A percentile compares a stretch with the other conserved stretches of the same genome.
Conservation (phyloP, 1,140 invertebrate genomes). For the Nasonia longicornis region DNA sequence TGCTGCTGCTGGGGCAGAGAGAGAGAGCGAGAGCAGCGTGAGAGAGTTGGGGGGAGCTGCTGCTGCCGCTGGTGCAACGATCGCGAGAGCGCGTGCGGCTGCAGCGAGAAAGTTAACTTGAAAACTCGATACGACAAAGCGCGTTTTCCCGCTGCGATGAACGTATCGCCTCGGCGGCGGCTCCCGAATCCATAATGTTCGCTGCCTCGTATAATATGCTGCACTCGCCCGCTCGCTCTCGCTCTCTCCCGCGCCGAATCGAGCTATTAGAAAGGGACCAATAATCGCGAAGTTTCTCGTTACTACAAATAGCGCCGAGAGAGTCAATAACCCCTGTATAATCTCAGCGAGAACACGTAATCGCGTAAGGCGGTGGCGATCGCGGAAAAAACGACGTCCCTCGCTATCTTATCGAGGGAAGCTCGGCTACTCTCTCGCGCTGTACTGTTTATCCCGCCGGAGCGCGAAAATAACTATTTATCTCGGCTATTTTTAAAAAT, state of each 20-base stretch:
- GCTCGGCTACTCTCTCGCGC: not conserved
- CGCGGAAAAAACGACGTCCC: too few species aligned
- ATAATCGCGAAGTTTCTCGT: not conserved
- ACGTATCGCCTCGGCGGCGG: constrained; percentile 14
- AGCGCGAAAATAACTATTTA: not conserved
- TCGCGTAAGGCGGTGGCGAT: too few species aligned
- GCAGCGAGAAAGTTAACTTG: constrained; percentile 25
- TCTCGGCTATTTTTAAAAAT: not conserved
- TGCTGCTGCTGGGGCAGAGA: too few species aligned
- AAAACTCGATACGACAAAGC: constrained; percentile 39
- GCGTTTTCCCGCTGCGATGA: constrained; percentile 33
- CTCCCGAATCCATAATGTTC: constrained; percentile 12
- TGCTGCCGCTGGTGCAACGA: not conserved
- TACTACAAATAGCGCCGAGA: not conserved
- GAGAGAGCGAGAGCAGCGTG: not conserved
- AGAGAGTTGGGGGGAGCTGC: not conserved
- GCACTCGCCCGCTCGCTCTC: not conserved
- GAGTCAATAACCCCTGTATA: not conserved
- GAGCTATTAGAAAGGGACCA: not conserved
- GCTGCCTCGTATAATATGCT: not conserved
- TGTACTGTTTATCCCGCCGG: not conserved
- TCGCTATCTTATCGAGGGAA: too few species aligned
- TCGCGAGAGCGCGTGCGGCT: not conserved
- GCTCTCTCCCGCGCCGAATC: not conserved
- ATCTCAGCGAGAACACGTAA: not conserved